Conservation (phyloP, 2,797 vertebrate species). For the Gastrophryne carolinensis region DNA sequence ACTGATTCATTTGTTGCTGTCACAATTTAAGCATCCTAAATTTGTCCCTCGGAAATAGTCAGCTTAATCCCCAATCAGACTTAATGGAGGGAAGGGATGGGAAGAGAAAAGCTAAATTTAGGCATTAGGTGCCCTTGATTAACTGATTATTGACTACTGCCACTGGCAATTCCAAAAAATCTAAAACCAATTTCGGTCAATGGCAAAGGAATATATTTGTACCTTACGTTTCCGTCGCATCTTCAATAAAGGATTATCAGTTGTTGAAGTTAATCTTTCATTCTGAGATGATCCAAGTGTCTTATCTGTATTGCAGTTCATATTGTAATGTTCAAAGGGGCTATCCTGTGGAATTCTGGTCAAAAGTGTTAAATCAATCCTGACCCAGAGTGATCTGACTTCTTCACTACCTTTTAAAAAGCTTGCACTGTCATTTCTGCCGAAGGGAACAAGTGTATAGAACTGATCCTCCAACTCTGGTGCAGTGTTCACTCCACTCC, state of each 20-base stretch:
- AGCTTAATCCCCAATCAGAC: too few relatives aligned
- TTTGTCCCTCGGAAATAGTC: too few relatives aligned
- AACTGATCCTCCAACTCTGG: conserved; percentile 80
- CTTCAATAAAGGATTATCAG: conserved; percentile 73
- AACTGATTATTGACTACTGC: too few relatives aligned
- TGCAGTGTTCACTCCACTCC: conserved; percentile 71
- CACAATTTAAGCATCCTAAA: too few relatives aligned
- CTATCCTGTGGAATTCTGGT: conserved; percentile 80
- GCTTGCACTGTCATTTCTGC: conserved; percentile 81
- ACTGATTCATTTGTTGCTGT: too few relatives aligned
- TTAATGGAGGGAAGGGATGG: too few relatives aligned
- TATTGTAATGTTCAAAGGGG: conserved; percentile 63
- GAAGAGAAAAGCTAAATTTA: too few relatives aligned
- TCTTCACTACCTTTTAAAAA: conserved; percentile 78
- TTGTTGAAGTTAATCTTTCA: conserved; percentile 54
- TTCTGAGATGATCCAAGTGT: conserved; percentile 65
- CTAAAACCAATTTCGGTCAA: too few relatives aligned
- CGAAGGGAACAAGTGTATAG: conserved; percentile 94
- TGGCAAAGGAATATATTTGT: conserved; percentile 53
- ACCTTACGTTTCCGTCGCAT: conserved; percentile 92
- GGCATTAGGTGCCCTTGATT: too few relatives aligned
- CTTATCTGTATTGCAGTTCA: conserved; percentile 65
- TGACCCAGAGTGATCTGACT: conserved; percentile 89
- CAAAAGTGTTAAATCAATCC: conserved; percentile 91
- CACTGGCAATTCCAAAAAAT: too few relatives aligned